phyloP scores from a whole-genome alignment of 2,888 invertebrate species.

The Epirrhoe alternata region DNA sequence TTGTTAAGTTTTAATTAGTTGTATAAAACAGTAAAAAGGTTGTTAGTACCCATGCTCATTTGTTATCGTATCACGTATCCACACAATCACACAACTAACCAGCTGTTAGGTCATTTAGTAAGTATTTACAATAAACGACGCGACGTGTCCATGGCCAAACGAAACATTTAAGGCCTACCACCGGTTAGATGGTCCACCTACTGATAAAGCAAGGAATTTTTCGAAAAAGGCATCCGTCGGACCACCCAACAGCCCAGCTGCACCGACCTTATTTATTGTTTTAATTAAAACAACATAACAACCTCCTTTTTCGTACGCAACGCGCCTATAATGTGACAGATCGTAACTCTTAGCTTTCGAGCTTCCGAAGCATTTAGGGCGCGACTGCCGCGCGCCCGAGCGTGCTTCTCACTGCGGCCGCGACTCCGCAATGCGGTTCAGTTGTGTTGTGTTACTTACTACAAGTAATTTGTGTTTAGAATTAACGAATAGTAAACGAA shows the following conservation, averaged over 20 bases:
- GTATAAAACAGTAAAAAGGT: too few species aligned
- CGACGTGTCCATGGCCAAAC: slow-evolving; percentile 1
- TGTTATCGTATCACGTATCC: too few species aligned
- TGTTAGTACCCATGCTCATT: too few species aligned
- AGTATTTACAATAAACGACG: slow-evolving; percentile 6
- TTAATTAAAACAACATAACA: slow-evolving; percentile 82
- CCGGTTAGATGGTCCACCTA: slow-evolving; percentile 39
- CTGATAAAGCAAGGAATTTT: slow-evolving; percentile 70
- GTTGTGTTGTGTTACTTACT: background rate
- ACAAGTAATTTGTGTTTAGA: background rate
- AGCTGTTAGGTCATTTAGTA: background rate
- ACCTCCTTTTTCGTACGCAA: slow-evolving; percentile 51
- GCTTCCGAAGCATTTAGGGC: slow-evolving; percentile 59
- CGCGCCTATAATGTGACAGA: slow-evolving; percentile 67
- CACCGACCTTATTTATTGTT: slow-evolving; percentile 72
- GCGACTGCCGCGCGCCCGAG: slow-evolving; percentile 5
- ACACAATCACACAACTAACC: background rate
- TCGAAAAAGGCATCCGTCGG: slow-evolving; percentile 63
- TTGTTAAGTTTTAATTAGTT: too few species aligned
- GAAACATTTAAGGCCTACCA: slow-evolving; percentile 27
- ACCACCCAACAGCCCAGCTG: slow-evolving; percentile 72
- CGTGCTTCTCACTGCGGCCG: background rate
- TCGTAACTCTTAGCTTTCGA: slow-evolving; percentile 65
- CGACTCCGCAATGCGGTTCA: background rate
- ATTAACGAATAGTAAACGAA: background rate